These are phyloP conservation scores for Telenomus remus DNA, from an alignment of 1,140 invertebrate genomes.

Conservation along the genomic window DNA sequence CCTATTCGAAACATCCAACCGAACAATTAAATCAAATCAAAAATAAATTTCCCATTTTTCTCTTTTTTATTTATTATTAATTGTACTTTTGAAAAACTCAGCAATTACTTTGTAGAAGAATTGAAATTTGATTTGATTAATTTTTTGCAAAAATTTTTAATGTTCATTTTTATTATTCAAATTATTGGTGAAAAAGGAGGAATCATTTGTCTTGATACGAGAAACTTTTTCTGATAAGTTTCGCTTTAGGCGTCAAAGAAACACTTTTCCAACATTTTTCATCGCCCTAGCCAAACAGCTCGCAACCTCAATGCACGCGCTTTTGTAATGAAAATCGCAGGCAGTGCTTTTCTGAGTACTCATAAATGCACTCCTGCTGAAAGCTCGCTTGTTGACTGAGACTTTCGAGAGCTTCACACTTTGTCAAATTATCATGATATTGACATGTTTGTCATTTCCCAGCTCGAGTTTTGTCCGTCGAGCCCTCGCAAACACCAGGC, in stretches of 20 bases:
- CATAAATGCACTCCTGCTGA: slow-evolving; percentile 55
- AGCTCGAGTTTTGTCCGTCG: slow-evolving; percentile 3
- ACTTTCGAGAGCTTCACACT: slow-evolving; percentile 43
- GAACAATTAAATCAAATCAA: slow-evolving; percentile 11
- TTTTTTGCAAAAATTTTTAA: no score
- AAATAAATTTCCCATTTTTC: no score
- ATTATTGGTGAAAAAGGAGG: no score
- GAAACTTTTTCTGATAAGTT: not conserved
- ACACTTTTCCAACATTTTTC: slow-evolving; percentile 46
- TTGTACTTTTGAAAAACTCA: no score
- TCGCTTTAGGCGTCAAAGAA: slow-evolving; percentile 17
- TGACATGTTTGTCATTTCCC: slow-evolving; percentile 46
- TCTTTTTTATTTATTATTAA: no score
- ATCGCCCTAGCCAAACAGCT: slow-evolving; percentile 47
- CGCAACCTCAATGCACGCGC: slow-evolving; percentile 52
- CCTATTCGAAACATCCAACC: not conserved
- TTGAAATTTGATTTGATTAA: no score
- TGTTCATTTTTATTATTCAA: no score
- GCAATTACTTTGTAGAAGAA: no score
- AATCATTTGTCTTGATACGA: no score
- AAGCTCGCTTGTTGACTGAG: slow-evolving; percentile 50
- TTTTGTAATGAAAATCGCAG: slow-evolving; percentile 50
- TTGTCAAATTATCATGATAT: slow-evolving; percentile 52
- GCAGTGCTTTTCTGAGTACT: slow-evolving; percentile 52
- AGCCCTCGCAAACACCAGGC: slow-evolving; percentile 6